phyloP scores from a whole-genome alignment of 2,113 vertebrate species.

The Pelobates fuscus region DNA sequence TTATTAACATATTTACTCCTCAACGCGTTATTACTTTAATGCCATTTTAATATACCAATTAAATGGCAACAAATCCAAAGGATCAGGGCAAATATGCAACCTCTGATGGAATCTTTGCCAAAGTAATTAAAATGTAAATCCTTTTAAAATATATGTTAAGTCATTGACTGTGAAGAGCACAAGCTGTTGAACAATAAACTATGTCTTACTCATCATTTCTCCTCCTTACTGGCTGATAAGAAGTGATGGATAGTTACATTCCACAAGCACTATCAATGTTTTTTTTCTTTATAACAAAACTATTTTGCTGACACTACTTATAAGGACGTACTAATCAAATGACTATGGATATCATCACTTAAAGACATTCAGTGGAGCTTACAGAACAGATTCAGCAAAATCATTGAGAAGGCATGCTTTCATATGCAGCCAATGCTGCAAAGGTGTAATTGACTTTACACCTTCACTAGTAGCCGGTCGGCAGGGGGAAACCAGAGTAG shows the following conservation, averaged over 20 bases:
- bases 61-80: constrained; percentile 6
- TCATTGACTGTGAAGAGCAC: constrained; percentile 41
- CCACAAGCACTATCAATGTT: constrained; percentile 34
- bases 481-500: too few species aligned
- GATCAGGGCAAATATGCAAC: constrained; percentile 28
- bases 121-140: constrained; percentile 46
- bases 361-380: neutral
- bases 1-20: too few species aligned
- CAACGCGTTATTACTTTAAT: neutral
- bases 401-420: too few species aligned
- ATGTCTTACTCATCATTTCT: constrained; percentile 47
- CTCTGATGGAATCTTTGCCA: constrained; percentile 30
- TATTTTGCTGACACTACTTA: constrained; percentile 42
- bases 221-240: constrained; percentile 38
- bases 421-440: too few species aligned
- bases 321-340: constrained; percentile 25
- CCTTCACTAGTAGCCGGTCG: too few species aligned
- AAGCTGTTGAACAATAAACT: constrained; percentile 47
- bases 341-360: constrained; percentile 2
- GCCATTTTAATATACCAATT: constrained; percentile 25
- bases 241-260: constrained; percentile 40
- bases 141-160: constrained; percentile 43
- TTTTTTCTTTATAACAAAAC: constrained; percentile 31
- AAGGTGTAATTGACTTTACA: too few species aligned
- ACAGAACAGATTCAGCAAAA: neutral